Evolutionary conservation across 2,888 invertebrate genomes (phyloP).

Genomic region (Brenthis hecate): DNA sequence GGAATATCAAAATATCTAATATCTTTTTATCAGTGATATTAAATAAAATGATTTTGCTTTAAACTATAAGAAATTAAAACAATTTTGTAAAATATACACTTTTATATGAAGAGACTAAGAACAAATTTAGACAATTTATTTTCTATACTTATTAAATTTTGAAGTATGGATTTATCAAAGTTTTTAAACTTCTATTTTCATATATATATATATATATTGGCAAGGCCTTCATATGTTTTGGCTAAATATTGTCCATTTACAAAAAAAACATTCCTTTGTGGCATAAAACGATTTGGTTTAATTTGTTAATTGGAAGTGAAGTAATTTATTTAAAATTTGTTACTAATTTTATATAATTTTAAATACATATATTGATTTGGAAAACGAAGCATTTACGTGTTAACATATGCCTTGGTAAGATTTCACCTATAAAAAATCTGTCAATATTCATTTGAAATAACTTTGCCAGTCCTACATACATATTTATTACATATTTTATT

Average conservation of each 20-base stretch:
- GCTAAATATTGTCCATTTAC: constrained; percentile 45
- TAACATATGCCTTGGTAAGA: neutral
- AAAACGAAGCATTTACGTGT: neutral
- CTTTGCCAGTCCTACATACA: constrained; percentile 13
- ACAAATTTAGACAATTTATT: constrained; percentile 16
- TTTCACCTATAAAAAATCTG: constrained; percentile 14
- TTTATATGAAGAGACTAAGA: constrained; percentile 4
- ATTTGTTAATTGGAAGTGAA: neutral
- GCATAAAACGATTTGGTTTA: neutral
- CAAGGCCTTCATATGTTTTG: constrained; percentile 79
- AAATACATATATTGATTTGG: neutral
- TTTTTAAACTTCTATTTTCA: neutral
- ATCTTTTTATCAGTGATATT: too few relatives aligned
- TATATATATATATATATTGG: constrained; percentile 2
- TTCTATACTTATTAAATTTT: constrained; percentile 7
- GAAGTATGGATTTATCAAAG: neutral
- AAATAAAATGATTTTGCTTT: too few relatives aligned
- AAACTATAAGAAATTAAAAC: too few relatives aligned
- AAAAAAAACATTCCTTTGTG: constrained; percentile 33
- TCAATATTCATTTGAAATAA: neutral
- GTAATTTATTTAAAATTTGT: neutral
- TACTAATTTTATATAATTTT: neutral
- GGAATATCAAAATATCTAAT: too few relatives aligned
- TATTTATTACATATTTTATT: neutral
- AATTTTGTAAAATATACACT: too few relatives aligned